Evolutionary conservation across 2,113 vertebrate species (phyloP).

Genomic region (Leptobrachium ailaonicum): DNA sequence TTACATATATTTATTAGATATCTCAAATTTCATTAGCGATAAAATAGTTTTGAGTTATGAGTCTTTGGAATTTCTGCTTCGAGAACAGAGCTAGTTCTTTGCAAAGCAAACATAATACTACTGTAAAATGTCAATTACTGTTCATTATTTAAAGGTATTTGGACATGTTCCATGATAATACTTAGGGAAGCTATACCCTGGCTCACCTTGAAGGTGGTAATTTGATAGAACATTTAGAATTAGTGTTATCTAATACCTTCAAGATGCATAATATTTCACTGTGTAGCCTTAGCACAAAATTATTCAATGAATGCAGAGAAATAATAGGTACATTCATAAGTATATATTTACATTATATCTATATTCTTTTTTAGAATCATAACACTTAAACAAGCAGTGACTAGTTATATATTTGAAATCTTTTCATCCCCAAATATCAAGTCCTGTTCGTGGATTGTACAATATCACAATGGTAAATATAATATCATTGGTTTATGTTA

Average conservation of each 20-base stretch:
- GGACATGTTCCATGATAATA: conserved; percentile 16
- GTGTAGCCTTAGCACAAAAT: conserved; percentile 5
- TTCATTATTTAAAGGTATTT: conserved; percentile 29
- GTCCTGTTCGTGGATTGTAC: too few species aligned
- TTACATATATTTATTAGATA: neutral
- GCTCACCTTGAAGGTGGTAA: conserved; percentile 35
- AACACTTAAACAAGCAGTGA: conserved; percentile 6
- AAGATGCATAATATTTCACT: conserved; percentile 14
- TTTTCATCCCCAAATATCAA: too few species aligned
- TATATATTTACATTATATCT: too few species aligned
- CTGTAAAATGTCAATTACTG: conserved; percentile 36
- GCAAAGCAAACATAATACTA: conserved; percentile 17
- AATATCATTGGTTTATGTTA: too few species aligned
- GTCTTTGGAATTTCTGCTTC: neutral
- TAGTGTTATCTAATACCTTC: conserved; percentile 3
- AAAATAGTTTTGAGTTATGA: neutral
- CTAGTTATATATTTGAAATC: neutral
- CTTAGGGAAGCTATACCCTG: conserved; percentile 19
- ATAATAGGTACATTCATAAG: neutral
- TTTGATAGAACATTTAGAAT: conserved; percentile 17
- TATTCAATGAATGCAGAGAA: conserved; percentile 21
- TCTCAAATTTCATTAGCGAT: neutral
- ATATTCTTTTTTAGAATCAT: neutral
- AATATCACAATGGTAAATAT: too few species aligned
- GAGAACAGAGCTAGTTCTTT: conserved; percentile 3